Evolutionary conservation across 2,888 invertebrate species (phyloP).

Genomic region (Athalia rosae): DNA sequence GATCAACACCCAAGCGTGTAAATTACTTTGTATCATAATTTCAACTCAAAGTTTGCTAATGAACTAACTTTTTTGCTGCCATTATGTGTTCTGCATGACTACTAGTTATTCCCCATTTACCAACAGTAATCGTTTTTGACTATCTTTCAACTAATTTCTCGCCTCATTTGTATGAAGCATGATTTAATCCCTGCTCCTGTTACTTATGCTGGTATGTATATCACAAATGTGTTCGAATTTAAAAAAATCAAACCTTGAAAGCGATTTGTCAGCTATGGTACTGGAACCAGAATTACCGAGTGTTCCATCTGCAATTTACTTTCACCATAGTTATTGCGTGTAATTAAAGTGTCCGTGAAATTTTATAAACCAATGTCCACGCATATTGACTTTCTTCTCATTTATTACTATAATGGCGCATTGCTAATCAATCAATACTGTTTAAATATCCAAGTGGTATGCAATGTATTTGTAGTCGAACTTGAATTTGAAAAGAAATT

Average conservation of each 20-base stretch:
- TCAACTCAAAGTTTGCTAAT: background rate
- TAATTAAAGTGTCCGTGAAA: no score
- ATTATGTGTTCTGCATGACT: slow-evolving; percentile 22
- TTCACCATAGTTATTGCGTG: no score
- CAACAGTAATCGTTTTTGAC: background rate
- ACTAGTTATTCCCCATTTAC: slow-evolving; percentile 1
- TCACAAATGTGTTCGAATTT: background rate
- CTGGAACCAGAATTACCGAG: no score
- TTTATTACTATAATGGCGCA: background rate
- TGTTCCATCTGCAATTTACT: no score
- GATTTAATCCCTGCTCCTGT: slow-evolving; percentile 24
- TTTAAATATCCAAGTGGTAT: slow-evolving; percentile 10
- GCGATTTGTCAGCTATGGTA: no score
- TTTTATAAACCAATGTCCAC: no score
- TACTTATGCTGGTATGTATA: background rate
- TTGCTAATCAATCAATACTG: slow-evolving; percentile 20
- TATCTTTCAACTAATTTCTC: slow-evolving; percentile 14
- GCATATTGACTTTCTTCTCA: no score
- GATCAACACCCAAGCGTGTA: background rate
- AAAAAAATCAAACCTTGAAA: no score
- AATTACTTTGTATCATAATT: background rate
- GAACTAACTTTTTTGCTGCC: background rate
- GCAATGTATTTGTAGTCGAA: slow-evolving; percentile 26
- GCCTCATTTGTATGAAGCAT: slow-evolving; percentile 33
- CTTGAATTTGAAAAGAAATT: slow-evolving; percentile 38